These are phyloP conservation scores for Homarus americanus DNA, from an alignment of 1,140 invertebrate genomes.

Conservation along the genomic window DNA sequence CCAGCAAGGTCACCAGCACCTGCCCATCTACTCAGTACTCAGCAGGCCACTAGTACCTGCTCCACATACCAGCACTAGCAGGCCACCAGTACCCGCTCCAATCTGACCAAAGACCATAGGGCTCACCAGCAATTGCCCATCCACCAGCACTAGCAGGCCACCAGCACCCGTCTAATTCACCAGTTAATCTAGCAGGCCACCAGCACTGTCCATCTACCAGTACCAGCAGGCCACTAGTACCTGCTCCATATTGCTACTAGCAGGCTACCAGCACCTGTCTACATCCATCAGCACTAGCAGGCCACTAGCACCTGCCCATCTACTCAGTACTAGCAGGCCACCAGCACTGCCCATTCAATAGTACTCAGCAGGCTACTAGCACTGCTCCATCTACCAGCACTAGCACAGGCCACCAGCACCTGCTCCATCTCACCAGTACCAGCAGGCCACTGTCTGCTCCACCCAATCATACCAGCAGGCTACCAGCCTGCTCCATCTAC, in stretches of 20 bases:
- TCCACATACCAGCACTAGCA: not conserved
- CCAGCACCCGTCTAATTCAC: not conserved
- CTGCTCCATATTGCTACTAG: not conserved
- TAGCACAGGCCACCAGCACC: too few species aligned
- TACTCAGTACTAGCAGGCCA: too few species aligned
- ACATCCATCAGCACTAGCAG: too few species aligned
- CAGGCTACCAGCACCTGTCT: too few species aligned
- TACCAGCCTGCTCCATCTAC: not conserved
- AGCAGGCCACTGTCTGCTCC: not conserved
- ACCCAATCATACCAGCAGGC: not conserved
- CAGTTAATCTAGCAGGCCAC: not conserved
- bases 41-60: not conserved
- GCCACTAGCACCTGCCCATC: too few species aligned
- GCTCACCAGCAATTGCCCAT: not conserved
- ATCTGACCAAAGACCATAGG: not conserved
- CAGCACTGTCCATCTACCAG: too few species aligned
- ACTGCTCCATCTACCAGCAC: too few species aligned
- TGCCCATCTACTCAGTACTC: not conserved
- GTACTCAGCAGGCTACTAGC: too few species aligned
- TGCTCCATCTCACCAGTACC: not conserved
- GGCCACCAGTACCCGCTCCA: not conserved
- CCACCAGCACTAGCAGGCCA: conserved; percentile 3
- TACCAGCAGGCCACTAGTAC: too few species aligned
- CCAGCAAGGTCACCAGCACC: too few species aligned
- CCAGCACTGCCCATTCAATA: too few species aligned